These are phyloP conservation scores for Exocentrus adspersus DNA, from an alignment of 2,888 invertebrate genomes.

Conservation along the genomic window DNA sequence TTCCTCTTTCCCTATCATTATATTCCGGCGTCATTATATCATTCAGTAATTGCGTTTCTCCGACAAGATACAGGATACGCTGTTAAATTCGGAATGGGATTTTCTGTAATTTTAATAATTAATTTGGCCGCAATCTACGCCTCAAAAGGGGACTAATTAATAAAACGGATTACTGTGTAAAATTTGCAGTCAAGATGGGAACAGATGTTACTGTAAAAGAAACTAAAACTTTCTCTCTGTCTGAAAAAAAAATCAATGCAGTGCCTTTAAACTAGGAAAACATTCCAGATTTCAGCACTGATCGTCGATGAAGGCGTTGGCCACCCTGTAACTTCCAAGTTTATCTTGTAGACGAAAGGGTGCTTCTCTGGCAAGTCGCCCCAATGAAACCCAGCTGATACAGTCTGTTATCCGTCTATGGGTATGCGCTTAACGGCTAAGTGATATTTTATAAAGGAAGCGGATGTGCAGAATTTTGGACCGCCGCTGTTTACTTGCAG, in stretches of 20 bases:
- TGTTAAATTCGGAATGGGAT: background rate
- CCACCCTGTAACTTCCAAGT: constrained; percentile 5
- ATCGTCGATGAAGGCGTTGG: no score
- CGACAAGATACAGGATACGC: background rate
- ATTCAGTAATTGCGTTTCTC: background rate
- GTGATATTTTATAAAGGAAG: constrained; percentile 40
- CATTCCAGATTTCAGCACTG: no score
- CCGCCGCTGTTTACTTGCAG: constrained; percentile 1
- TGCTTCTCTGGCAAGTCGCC: constrained; percentile 41
- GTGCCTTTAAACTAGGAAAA: no score
- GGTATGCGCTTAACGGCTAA: constrained; percentile 43
- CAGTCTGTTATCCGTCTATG: constrained; percentile 48
- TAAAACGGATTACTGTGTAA: background rate
- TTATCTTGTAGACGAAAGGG: constrained; percentile 3
- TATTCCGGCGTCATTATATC: background rate
- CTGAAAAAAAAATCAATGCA: no score
- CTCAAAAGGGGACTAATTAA: background rate
- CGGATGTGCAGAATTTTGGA: constrained; percentile 6
- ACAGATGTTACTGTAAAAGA: no score
- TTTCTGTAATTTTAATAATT: constrained; percentile 13
- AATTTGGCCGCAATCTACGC: background rate
- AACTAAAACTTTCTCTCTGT: no score
- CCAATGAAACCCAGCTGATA: constrained; percentile 49
- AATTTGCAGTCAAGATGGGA: constrained; percentile 2
- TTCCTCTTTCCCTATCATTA: background rate